Evolutionary conservation across 2,888 invertebrate species (phyloP).

Genomic region (Trimorus sp.): DNA sequence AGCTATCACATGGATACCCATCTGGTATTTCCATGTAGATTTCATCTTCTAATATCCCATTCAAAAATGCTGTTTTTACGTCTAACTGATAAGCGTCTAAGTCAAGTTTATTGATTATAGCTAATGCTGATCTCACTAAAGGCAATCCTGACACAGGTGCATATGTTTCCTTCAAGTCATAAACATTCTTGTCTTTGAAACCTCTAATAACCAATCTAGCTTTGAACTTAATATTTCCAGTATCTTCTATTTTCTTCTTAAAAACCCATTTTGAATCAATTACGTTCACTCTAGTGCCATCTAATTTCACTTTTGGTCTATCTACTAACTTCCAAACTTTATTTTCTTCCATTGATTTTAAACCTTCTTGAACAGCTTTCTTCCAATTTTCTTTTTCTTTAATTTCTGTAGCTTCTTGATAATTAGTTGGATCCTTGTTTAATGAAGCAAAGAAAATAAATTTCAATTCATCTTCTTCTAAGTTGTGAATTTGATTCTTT

Average conservation of each 20-base stretch:
- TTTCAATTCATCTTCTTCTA: neutral
- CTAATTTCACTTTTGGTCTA: neutral
- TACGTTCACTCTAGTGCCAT: neutral
- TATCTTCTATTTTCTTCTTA: neutral
- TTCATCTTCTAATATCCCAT: neutral
- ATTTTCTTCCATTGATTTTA: neutral
- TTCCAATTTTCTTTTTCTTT: neutral
- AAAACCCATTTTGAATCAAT: conserved; percentile 2
- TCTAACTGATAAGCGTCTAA: neutral
- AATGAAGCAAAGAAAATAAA: neutral
- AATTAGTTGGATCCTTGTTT: neutral
- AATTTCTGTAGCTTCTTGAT: neutral
- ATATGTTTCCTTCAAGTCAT: neutral
- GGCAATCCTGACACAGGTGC: neutral
- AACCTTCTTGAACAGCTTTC: neutral
- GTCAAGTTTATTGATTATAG: neutral
- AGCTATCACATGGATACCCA: neutral
- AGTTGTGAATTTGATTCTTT: neutral
- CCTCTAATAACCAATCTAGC: neutral
- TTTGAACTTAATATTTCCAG: neutral
- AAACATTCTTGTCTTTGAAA: neutral
- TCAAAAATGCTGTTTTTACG: neutral
- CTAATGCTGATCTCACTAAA: neutral
- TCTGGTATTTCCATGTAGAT: neutral
- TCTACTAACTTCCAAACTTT: neutral